phyloP scores from a whole-genome alignment of 2,113 vertebrate species.

The Podocnemis expansa region DNA sequence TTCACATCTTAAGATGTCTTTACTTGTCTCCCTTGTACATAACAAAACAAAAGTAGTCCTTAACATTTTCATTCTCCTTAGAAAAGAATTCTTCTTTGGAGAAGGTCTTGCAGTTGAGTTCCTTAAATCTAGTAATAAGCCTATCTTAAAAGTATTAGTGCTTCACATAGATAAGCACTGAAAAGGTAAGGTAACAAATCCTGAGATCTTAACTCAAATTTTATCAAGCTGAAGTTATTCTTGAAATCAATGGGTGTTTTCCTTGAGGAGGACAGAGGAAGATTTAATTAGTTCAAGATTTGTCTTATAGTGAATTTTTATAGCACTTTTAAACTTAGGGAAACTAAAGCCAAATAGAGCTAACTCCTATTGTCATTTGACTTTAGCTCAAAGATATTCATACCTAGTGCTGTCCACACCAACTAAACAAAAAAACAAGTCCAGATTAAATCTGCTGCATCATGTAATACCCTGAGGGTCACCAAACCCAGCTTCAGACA shows the following conservation, averaged over 20 bases:
- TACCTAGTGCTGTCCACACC: too few species aligned
- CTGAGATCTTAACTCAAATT: not conserved
- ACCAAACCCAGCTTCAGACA: too few species aligned
- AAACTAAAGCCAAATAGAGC: too few species aligned
- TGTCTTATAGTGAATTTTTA: not conserved
- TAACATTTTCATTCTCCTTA: not conserved
- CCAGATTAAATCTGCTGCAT: too few species aligned
- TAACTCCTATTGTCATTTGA: too few species aligned
- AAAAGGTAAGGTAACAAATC: not conserved
- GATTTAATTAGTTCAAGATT: not conserved
- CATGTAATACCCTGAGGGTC: too few species aligned
- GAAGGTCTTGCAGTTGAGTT: not conserved
- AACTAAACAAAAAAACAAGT: too few species aligned
- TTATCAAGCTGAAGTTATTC: not conserved
- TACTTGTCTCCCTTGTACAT: not conserved
- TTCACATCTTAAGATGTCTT: not conserved
- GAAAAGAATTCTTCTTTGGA: not conserved
- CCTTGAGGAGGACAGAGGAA: not conserved
- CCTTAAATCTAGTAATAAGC: not conserved
- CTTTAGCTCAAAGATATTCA: too few species aligned
- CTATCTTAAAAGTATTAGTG: not conserved
- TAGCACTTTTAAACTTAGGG: too few species aligned
- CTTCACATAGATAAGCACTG: not conserved
- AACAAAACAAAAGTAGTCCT: not conserved
- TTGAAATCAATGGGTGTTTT: not conserved